Conservation (phyloP, 2,113 vertebrate genomes). For the Echinops telfairi region DNA sequence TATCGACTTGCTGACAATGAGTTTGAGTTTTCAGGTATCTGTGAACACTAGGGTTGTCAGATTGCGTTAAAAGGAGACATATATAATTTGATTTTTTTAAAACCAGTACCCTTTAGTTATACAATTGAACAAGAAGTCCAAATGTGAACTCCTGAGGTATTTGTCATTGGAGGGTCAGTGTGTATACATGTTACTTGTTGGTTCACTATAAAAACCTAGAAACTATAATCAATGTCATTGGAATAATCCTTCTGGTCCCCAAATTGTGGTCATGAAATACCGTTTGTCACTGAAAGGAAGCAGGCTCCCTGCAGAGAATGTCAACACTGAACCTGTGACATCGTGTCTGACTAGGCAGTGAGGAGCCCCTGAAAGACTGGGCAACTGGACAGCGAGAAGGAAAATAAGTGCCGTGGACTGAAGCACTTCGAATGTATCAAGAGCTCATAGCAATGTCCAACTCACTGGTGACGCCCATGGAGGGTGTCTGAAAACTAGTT, state of each 20-base stretch:
- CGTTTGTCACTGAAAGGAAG: slow-evolving; percentile 19
- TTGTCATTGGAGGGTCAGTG: neutral
- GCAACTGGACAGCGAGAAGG: neutral
- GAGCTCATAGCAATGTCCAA: neutral
- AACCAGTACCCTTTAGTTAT: neutral
- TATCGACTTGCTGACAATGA: no score
- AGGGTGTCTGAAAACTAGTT: neutral
- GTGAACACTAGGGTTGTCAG: slow-evolving; percentile 16
- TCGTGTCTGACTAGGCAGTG: neutral
- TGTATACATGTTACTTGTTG: neutral
- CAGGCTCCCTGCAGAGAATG: neutral
- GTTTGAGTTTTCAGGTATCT: neutral
- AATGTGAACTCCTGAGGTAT: slow-evolving; percentile 4
- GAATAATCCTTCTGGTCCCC: neutral
- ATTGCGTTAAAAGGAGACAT: neutral
- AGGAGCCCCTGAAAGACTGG: neutral
- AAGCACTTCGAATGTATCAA: neutral
- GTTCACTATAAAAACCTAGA: slow-evolving; percentile 2
- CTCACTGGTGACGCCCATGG: neutral
- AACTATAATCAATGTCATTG: neutral
- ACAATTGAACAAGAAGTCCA: slow-evolving; percentile 12
- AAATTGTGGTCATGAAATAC: slow-evolving; percentile 24
- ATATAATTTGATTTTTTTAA: neutral
- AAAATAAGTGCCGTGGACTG: neutral
- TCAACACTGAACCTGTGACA: neutral